These are phyloP conservation scores for Ochlodes sylvanus DNA, from an alignment of 2,888 invertebrate species.

Conservation along the genomic window DNA sequence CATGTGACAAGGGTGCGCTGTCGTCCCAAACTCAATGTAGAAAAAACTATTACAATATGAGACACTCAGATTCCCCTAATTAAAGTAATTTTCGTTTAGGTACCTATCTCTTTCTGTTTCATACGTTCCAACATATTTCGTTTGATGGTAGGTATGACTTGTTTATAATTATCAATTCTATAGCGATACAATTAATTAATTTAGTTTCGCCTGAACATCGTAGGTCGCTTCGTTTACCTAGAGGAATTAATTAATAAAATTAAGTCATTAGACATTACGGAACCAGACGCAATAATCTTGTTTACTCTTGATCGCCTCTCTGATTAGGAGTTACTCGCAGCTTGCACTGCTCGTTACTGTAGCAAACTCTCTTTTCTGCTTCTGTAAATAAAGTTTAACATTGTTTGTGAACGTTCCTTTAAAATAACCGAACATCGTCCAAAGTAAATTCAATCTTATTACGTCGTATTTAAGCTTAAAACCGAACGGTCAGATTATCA, in stretches of 20 bases:
- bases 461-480: not conserved
- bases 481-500: slow-evolving; percentile 3
- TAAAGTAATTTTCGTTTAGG: too few relatives aligned
- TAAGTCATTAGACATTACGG: slow-evolving; percentile 24
- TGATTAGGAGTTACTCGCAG: slow-evolving; percentile 30
- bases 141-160: too few relatives aligned
- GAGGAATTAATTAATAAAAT: slow-evolving; percentile 31
- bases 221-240: not conserved
- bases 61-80: too few relatives aligned
- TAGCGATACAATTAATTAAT: too few relatives aligned
- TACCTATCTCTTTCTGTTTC: too few relatives aligned
- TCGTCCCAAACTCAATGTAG: too few relatives aligned
- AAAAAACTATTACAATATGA: too few relatives aligned
- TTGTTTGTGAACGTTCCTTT: not conserved
- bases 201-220: too few relatives aligned
- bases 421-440: not conserved
- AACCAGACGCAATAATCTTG: slow-evolving; percentile 28
- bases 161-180: too few relatives aligned
- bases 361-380: not conserved
- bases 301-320: slow-evolving; percentile 27
- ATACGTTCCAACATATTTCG: too few relatives aligned
- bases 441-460: slow-evolving; percentile 11
- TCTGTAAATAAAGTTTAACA: slow-evolving; percentile 6
- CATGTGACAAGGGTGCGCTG: too few relatives aligned
- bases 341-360: not conserved